Conservation (phyloP, 2,888 invertebrate species). For the Eupithecia dodoneata region DNA sequence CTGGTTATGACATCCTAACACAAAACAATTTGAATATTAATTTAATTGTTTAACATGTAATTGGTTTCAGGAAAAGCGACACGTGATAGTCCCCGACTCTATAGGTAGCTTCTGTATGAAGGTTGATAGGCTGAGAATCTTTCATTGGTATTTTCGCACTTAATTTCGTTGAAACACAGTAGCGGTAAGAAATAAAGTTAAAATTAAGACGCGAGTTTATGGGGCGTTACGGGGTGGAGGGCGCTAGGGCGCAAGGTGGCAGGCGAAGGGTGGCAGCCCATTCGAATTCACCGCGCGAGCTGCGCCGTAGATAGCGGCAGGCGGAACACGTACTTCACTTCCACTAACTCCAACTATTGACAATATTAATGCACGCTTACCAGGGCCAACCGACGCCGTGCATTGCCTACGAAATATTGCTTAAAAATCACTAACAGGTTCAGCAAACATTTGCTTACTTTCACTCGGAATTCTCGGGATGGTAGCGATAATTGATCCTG, state of each 20-base stretch:
- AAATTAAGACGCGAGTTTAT: slow-evolving; percentile 84
- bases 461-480: slow-evolving; percentile 7
- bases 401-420: slow-evolving; percentile 68
- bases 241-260: slow-evolving; percentile 61
- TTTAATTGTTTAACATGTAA: slow-evolving; percentile 5
- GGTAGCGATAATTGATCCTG: slow-evolving; percentile 41
- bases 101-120: slow-evolving; percentile 34
- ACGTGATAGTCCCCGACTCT: neutral
- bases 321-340: slow-evolving; percentile 84
- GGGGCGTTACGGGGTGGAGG: slow-evolving; percentile 80
- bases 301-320: slow-evolving; percentile 82
- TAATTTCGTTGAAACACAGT: slow-evolving; percentile 81
- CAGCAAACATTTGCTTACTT: slow-evolving; percentile 15
- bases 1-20: slow-evolving; percentile 12
- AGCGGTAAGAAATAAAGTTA: slow-evolving; percentile 83
- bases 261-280: slow-evolving; percentile 60
- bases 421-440: slow-evolving; percentile 50
- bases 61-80: slow-evolving; percentile 8
- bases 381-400: slow-evolving; percentile 76
- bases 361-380: slow-evolving; percentile 84
- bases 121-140: slow-evolving; percentile 66
- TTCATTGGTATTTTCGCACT: slow-evolving; percentile 79
- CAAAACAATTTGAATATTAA: slow-evolving; percentile 15
- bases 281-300: slow-evolving; percentile 83
- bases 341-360: slow-evolving; percentile 84